Base-by-base conservation (phyloP, 2,888 invertebrate species). In the Tetropium fuscum region DNA sequence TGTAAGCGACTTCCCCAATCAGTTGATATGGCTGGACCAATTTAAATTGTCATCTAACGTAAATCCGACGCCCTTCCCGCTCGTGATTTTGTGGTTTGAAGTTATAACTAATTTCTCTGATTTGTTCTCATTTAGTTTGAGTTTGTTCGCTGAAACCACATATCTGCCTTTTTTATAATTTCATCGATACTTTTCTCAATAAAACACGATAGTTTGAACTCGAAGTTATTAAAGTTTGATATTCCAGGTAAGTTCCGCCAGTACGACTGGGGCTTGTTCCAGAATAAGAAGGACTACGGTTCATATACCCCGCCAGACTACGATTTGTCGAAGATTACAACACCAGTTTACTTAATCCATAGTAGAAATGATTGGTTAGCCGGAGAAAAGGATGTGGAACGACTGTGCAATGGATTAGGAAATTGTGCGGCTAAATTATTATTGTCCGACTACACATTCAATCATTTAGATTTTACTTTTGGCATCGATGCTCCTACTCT, bases 181-280 rank as follows among this genome's bases (percentile, higher is more conserved):
- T n/a, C n/a, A n/a, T n/a, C n/a, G n/a, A n/a, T n/a, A n/a, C n/a
- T n/a, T n/a, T n/a, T n/a, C n/a, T n/a, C n/a, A n/a, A n/a, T n/a
- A n/a, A n/a, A n/a, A n/a, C n/a, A n/a, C n/a, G n/a, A n/a, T n/a
- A n/a, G n/a, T n/a, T n/a, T n/a, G n/a, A n/a, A n/a, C n/a, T n/a
- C n/a, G n/a, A n/a, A n/a, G n/a, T n/a, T n/a, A n/a, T n/a, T n/a
- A n/a, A n/a, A n/a, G n/a, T n/a, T n/a, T n/a, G n/a, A n/a, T n/a
- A n/a, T n/a, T n/a, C 38, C 20, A 34, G 63, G 55, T 6, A 53
- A 62, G 38, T 70, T 76, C 43, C 77, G 85, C 11, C 85, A 87
- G 59, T 89, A 84, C 68, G 87, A 88, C 73, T 82, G 84, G 60
- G 88, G 88, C 6, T 4, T 47, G 0, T 67, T 66, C 1, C 51